Percentiles rank a stretch among this genome's conserved stretches.
Evolutionary conservation across 2,888 invertebrate species (phyloP).

Genomic region (Theretra japonica): DNA sequence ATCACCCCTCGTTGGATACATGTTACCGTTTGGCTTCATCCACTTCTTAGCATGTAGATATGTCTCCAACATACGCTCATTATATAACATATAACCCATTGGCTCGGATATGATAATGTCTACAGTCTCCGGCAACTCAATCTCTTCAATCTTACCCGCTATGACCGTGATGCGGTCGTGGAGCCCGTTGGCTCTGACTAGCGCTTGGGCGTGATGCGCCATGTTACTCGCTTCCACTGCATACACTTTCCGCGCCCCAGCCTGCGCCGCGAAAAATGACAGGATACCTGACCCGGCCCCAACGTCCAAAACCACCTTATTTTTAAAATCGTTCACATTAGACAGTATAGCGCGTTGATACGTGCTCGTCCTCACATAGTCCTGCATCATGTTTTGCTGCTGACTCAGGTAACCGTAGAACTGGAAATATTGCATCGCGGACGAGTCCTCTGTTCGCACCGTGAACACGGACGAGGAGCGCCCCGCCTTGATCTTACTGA

Average conservation of each 20-base stretch:
- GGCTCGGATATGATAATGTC: constrained; percentile 99
- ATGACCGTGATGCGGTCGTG: constrained; percentile 95
- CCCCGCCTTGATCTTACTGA: constrained; percentile 89
- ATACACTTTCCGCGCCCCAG: constrained; percentile 97
- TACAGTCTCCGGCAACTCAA: constrained; percentile 96
- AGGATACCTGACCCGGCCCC: constrained; percentile 99
- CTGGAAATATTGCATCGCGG: constrained; percentile 99
- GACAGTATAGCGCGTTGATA: constrained; percentile 98
- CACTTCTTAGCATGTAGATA: constrained; percentile 99
- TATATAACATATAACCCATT: constrained; percentile 99
- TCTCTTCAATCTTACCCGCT: constrained; percentile 99
- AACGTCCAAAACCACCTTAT: constrained; percentile 97
- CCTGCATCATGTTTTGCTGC: constrained; percentile 99
- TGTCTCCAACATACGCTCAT: constrained; percentile 99
- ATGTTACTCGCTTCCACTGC: constrained; percentile 99
- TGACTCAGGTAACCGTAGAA: constrained; percentile 99
- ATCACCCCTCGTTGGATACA: constrained; percentile 99
- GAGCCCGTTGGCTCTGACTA: constrained; percentile 95
- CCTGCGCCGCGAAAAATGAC: constrained; percentile 99
- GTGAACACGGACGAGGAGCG: constrained; percentile 94
- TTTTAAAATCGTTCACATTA: constrained; percentile 95
- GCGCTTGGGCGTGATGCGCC: constrained; percentile 96
- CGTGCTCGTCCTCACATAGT: constrained; percentile 98
- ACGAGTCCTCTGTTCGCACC: constrained; percentile 98
- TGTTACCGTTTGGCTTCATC: constrained; percentile 95